Base-by-base conservation (phyloP, 30 jellyfish, hydroid and myxozoan species). In the Rhopilema esculentum region DNA sequence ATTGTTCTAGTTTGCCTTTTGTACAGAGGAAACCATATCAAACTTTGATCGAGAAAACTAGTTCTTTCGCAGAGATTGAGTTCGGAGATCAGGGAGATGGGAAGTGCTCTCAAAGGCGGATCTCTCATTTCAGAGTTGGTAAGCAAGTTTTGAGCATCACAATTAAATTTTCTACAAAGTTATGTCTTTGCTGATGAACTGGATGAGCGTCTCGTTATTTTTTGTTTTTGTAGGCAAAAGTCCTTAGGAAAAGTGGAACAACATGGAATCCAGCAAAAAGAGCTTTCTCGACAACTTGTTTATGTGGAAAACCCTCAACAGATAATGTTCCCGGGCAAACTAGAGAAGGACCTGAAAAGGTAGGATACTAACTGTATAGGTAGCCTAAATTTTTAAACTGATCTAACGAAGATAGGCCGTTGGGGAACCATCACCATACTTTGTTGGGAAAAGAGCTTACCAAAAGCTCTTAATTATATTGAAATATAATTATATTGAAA, bases 311-410 rank as follows among this genome's bases (percentile, higher is more conserved):
- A n/a, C 87, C 93, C 18, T 49, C 27, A 16, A 81, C 93, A 22
- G 77, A 74, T 50, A 53, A 75, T 40, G 12, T 40, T 40, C 6
- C 57, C 12, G 57, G 57, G 24, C 32, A 73, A 4, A 89, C 97
- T 1, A 71, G 64, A 75, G 93, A 81, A 81, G 97, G 97, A 0
- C 93, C 85, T 21, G 97, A 89, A 21, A 87, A 89, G 92, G 97
- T 88, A 73, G 19, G 63, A 40, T 62, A 66, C 68, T 53, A 28
- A n/a, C 48, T 19, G 4, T 16, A 32, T 16, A 66, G 16, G 20
- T 1, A 22, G 33, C 1, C 23, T 66, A 8, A 7, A 23, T 23
- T 18, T 0, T 4, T 66, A 0, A 7, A 1, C 23, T 0, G 20
- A n/a, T 12, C 30, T n/a, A n/a, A n/a, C n/a, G n/a, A n/a, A n/a